phyloP scores from a whole-genome alignment of 2,797 vertebrate species.

The Oryzias sinensis region DNA sequence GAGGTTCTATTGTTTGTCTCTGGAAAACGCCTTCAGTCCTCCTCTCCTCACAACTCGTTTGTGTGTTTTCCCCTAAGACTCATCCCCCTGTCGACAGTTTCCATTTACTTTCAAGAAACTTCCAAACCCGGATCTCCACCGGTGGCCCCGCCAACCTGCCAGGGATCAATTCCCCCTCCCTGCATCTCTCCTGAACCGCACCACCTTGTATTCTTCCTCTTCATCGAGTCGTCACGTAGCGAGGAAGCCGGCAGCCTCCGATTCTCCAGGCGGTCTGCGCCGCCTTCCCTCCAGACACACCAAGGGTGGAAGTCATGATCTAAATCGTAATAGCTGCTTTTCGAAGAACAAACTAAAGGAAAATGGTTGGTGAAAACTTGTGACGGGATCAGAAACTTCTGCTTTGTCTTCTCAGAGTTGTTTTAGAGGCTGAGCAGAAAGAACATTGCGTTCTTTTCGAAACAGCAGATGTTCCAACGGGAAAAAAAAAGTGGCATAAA shows the following conservation, averaged over 20 bases:
- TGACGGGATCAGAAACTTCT: constrained; percentile 4
- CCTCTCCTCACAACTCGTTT: neutral
- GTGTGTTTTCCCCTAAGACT: neutral
- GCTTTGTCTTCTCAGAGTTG: neutral
- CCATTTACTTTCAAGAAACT: constrained; percentile 14
- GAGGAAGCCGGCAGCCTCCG: neutral
- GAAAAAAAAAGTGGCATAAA: constrained; percentile 18
- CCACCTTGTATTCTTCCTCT: neutral
- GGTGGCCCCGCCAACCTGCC: constrained; percentile 17
- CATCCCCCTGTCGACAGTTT: constrained; percentile 1
- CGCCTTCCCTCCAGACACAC: neutral
- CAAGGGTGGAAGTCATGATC: neutral
- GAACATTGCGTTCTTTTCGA: constrained; percentile 22
- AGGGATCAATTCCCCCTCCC: constrained; percentile 8
- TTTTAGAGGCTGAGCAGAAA: constrained; percentile 19
- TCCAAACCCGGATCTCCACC: constrained; percentile 35
- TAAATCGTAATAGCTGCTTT: constrained; percentile 20
- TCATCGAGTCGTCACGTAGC: constrained; percentile 7
- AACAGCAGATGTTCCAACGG: constrained; percentile 2
- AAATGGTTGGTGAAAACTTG: neutral
- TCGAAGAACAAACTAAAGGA: constrained; percentile 7
- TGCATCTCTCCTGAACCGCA: neutral
- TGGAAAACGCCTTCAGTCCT: too few relatives aligned
- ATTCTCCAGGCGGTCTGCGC: neutral
- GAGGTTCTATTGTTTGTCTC: too few relatives aligned